phyloP scores from a whole-genome alignment of 2,888 invertebrate species.

The Acronicta leporina region DNA sequence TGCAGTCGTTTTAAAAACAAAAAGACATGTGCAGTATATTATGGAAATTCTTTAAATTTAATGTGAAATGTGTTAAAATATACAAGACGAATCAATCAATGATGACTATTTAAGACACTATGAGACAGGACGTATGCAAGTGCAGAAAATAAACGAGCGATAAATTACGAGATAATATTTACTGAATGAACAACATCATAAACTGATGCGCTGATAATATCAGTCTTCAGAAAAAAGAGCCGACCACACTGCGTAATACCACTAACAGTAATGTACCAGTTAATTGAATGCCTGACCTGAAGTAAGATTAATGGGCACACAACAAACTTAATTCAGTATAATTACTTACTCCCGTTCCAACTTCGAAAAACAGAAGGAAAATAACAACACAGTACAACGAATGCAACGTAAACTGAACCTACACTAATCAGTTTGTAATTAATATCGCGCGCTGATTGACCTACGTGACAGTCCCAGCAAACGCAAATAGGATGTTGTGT shows the following conservation, averaged over 20 bases:
- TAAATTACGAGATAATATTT: conserved; percentile 32
- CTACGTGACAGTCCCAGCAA: conserved; percentile 32
- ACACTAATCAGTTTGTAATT: conserved; percentile 44
- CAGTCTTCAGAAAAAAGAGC: conserved; percentile 25
- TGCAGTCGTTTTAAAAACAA: conserved; percentile 34
- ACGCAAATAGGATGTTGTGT: conserved; percentile 39
- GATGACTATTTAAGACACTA: too few species aligned
- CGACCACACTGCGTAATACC: conserved; percentile 15
- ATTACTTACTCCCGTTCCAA: conserved; percentile 5
- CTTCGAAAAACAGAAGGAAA: background rate
- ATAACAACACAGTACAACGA: conserved; percentile 5
- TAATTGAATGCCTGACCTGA: conserved; percentile 30
- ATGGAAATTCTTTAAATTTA: background rate
- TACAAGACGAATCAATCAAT: background rate
- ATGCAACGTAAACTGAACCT: conserved; percentile 17
- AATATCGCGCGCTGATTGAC: conserved; percentile 27
- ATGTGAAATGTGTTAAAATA: background rate
- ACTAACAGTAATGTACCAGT: conserved; percentile 31
- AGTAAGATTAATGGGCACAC: conserved; percentile 16
- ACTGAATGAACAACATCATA: conserved; percentile 18
- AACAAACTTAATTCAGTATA: conserved; percentile 8
- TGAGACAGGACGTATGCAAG: too few species aligned
- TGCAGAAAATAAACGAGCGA: too few species aligned
- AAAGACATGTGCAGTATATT: conserved; percentile 21
- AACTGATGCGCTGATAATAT: conserved; percentile 30